Conservation (phyloP, 2,797 vertebrate species). For the Chloroceryle amazona region DNA sequence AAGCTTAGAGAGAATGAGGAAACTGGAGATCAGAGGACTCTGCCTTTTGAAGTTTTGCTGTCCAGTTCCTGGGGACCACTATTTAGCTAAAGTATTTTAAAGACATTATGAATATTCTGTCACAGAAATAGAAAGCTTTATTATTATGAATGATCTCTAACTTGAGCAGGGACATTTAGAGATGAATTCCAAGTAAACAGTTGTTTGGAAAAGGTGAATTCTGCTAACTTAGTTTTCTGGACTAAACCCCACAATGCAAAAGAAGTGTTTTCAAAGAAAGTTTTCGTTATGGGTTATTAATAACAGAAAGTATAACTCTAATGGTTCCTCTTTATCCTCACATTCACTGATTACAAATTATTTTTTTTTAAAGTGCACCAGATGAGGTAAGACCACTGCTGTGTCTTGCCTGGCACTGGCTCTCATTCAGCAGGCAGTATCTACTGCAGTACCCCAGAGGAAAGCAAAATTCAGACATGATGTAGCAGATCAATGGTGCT, state of each 20-base stretch:
- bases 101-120: slow-evolving; percentile 43
- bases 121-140: slow-evolving; percentile 32
- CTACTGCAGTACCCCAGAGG: background rate
- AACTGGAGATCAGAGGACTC: slow-evolving; percentile 54
- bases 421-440: background rate
- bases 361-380: background rate
- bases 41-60: slow-evolving; percentile 54
- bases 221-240: background rate
- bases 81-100: slow-evolving; percentile 43
- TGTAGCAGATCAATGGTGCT: background rate
- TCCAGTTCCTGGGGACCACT: slow-evolving; percentile 37
- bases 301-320: background rate
- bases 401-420: background rate
- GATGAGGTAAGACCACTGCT: background rate
- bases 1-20: slow-evolving; percentile 61
- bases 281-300: background rate
- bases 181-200: background rate
- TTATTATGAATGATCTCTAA: slow-evolving; percentile 13
- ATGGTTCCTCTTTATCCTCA: background rate
- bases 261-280: background rate
- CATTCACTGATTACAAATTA: background rate
- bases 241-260: background rate
- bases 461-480: background rate
- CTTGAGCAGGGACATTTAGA: background rate
- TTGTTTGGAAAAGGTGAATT: slow-evolving; percentile 33